Evolutionary conservation across 2,797 vertebrate species (phyloP).

Genomic region (Huso huso): DNA sequence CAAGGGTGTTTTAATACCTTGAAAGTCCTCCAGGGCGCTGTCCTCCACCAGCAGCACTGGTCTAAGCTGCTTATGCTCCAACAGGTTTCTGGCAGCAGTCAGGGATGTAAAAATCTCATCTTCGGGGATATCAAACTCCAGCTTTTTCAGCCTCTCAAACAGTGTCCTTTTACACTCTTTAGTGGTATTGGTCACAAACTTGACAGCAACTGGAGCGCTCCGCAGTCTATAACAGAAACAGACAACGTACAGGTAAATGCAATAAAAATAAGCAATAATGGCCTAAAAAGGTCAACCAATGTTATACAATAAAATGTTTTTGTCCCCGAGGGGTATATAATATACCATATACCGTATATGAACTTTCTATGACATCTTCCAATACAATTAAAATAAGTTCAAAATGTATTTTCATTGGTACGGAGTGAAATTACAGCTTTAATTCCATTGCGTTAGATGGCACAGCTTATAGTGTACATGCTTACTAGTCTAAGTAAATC

Average conservation of each 20-base stretch:
- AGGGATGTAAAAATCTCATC: slow-evolving; percentile 91
- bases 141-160: slow-evolving; percentile 60
- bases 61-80: slow-evolving; percentile 71
- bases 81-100: slow-evolving; percentile 78
- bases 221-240: slow-evolving; percentile 59
- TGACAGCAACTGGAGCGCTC: slow-evolving; percentile 57
- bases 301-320: too few relatives aligned
- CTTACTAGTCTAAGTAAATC: too few relatives aligned
- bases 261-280: too few relatives aligned
- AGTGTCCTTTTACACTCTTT: slow-evolving; percentile 85
- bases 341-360: too few relatives aligned
- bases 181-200: slow-evolving; percentile 94
- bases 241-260: neutral
- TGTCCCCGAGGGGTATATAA: too few relatives aligned
- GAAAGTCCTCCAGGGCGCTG: slow-evolving; percentile 79
- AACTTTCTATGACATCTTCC: too few relatives aligned
- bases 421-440: too few relatives aligned
- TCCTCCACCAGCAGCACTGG: slow-evolving; percentile 84
- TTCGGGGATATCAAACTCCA: slow-evolving; percentile 81
- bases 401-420: too few relatives aligned
- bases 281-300: too few relatives aligned
- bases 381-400: too few relatives aligned
- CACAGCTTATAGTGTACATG: too few relatives aligned
- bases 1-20: slow-evolving; percentile 48
- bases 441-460: too few relatives aligned